Base-by-base conservation (phyloP, 2,113 vertebrate species). In the Pelmatolapia mariae region DNA sequence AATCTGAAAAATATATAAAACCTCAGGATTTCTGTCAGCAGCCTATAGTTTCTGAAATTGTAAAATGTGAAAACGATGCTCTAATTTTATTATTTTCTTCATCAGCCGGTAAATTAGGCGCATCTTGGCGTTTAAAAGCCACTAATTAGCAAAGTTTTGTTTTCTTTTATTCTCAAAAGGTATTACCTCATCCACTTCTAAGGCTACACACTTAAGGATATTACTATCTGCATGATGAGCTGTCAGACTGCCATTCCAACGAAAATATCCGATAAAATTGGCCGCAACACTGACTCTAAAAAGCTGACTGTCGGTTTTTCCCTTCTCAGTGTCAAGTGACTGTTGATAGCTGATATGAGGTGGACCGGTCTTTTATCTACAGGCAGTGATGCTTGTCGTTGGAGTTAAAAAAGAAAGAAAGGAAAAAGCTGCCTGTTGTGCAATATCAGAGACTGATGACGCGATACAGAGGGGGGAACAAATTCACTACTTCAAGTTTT, bases 261-360 rank as follows among this genome's bases (percentile, higher is more conserved):
- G 8, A 87, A 89, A 83, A 81, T 89, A 85, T 87, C 78, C 43
- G 40, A 90, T 87, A 4, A 79, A 63, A 61, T 33, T 82, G 50
- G 56, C 84, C n/a, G 82, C 83, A 63, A 9, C 84, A 38, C 81
- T 79, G 43, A 56, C 24, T 4, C 90, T 68, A 63, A 84, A 87
- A 29, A 76, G 71, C 16, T 33, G 6, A 43, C 54, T 84, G 80
- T 80, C 52, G 57, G 83, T 29, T 85, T 93, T 78, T 50, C n/a
- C 22, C 76, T 45, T 66, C 26, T 86, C 86, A 93, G 57, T 91
- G 92, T 94, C 91, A 92, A 94, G 91, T 92, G 89, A 78, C 90
- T 89, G 93, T 73, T 95, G 93, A 95, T 90, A 85, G 61, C 8
- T 13, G 5, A 78, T 89, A 36, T 88, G 38, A 89, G 80, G 81